Base-by-base conservation (phyloP, 2,888 invertebrate genomes). In the Netelia virgata region DNA sequence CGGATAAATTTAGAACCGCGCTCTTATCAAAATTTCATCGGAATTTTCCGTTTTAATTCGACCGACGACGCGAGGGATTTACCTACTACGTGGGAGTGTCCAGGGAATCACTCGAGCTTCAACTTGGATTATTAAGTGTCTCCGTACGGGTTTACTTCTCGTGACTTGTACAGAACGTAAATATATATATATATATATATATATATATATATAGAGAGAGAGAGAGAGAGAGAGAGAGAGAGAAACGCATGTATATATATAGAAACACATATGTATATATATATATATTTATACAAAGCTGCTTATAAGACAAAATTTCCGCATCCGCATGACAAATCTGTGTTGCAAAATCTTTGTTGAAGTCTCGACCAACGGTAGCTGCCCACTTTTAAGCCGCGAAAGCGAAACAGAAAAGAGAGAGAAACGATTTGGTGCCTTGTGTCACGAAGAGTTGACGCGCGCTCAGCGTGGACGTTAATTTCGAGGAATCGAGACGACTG, bases 61-160 rank as follows among this genome's bases (percentile, higher is more conserved):
- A 66, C 74, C 59, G 79, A 83, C 70, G 18, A 63, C 43, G 57
- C 75, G 61, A 74, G 43, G 63, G 79, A 36, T 76, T 82, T 57
- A 18, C 23, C 18, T 28, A 64, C 77, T 55, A 47, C 80, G 83
- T 81, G 50, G 84, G 84, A 61, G 69, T 73, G 63, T 69, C 76
- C 53, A 55, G 73, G 77, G 80, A 84, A 84, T 84, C 68, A 84
- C 76, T 77, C 57, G 61, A 18, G 63, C 47, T 73, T 18, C 75
- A 28, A 57, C 61, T 69, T 43, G 61, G 68, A 84, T 73, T 77
- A 81, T 78, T 68, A 74, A 76, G 28, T 73, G n/a, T 47, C 11
- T 16, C 11, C 68, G 43, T 47, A 18, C 43, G 5, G 28, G 28
- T 47, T 16, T 41, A n/a, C 36, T 41, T 9, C 53, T 28, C 50